Evolutionary conservation across 2,888 invertebrate genomes (phyloP), one percentile per base, ranked within the genome.

Genomic region (Erpobdella octoculata): DNA sequence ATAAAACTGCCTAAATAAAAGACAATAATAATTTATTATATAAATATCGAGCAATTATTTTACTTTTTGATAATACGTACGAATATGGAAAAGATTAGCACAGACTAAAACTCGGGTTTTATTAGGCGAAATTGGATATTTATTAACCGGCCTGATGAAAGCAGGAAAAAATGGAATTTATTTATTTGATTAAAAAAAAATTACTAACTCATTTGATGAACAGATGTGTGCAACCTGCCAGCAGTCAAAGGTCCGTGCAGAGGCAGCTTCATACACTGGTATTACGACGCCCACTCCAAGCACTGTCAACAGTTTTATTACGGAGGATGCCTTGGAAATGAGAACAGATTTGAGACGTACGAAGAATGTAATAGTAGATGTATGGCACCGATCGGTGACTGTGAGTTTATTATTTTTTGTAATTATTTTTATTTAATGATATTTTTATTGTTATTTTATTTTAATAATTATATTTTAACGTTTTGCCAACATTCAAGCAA

Each of bases 231-330:
- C 67, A 31, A 38, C 28, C 74, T 71, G 64, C 73, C 73, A 8
- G 8, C 68, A 4, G 67, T 73, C 4, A 18, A 59, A 25, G 76
- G 76, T 3, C 72, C 73, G 1, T 76, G 76, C 70, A 35, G 36
- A 21, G 73, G 70, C 3, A 35, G 41, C 53, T 59, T 71, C 36
- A 35, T 36, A 18, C 74, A 77, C 59, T 83, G 79, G 79, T 79
- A 76, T 75, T 83, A 75, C 76, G 78, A 82, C 76, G 62, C 68
- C 18, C 79, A 83, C 18, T 87, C 88, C 67, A 90, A 90, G 41
- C 81, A 81, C 15, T 91, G 91, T 78, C 35, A 38, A 12, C 53
- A 70, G 41, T 77, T 77, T 71, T 64, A 61, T 58, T 77, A 75
- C 61, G 76, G 77, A 4, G 77, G 77, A 9, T 77, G 77, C 53